phyloP scores from a whole-genome alignment of 2,888 invertebrate species.

The Orchestes rusci region DNA sequence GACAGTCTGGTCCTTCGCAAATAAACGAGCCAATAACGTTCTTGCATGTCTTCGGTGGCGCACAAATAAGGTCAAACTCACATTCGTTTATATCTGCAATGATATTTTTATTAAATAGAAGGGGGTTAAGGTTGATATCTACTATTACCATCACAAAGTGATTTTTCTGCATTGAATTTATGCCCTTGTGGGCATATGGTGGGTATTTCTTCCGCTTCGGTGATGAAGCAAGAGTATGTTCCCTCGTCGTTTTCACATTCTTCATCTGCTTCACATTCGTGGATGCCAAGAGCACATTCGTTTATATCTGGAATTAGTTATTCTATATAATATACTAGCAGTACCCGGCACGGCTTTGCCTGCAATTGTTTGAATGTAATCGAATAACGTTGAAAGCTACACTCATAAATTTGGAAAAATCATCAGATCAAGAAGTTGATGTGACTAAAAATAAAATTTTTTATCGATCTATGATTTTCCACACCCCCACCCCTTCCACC shows the following conservation, averaged over 20 bases:
- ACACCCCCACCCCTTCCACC: neutral
- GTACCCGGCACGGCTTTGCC: too few relatives aligned
- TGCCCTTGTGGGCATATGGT: conserved; percentile 51
- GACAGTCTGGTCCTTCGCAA: conserved; percentile 39
- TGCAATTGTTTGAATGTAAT: too few relatives aligned
- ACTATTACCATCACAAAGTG: conserved; percentile 48
- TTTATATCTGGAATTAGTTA: conserved; percentile 56
- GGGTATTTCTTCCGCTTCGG: conserved; percentile 31
- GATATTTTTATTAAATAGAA: too few relatives aligned
- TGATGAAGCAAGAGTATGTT: conserved; percentile 47
- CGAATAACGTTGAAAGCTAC: too few relatives aligned
- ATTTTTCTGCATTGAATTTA: conserved; percentile 48
- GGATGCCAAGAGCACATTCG: conserved; percentile 48
- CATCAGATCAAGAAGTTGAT: neutral
- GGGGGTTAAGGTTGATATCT: neutral
- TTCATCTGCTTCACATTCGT: conserved; percentile 45
- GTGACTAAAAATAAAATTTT: too few relatives aligned
- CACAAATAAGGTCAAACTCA: conserved; percentile 35
- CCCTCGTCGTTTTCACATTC: conserved; percentile 52
- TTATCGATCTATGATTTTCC: too few relatives aligned
- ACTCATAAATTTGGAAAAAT: too few relatives aligned
- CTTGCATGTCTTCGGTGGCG: conserved; percentile 37
- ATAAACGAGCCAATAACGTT: conserved; percentile 42
- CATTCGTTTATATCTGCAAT: conserved; percentile 42
- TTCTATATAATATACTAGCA: too few relatives aligned